Evolutionary conservation across 2,113 vertebrate genomes (phyloP), one percentile per base, ranked within the genome.

Genomic region (Alces alces): DNA sequence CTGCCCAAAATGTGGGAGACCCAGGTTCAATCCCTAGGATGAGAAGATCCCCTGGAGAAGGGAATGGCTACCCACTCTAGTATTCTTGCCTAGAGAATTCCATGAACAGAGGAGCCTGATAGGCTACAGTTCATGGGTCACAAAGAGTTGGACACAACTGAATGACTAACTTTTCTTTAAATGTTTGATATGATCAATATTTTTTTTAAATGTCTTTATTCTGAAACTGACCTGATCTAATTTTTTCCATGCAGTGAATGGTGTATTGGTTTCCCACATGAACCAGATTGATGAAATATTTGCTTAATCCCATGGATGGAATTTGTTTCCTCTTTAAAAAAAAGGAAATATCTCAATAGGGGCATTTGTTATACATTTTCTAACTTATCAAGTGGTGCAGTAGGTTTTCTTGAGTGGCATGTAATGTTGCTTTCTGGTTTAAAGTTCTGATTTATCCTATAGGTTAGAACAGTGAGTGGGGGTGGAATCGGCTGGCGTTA

Each of bases 311-410:
- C 88, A 58, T 30, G 90, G 45, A 84, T 80, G 61, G 91, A 96
- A 96, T 96, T 91, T 97, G 64, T 79, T 96, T 97, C 79, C 70
- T 95, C 64, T 89, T 39, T 5, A 36, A 52, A 55, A 90, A 91
- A 93, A 97, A 94, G 55, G 86, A 96, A 94, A 85, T 66, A 92
- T 91, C 58, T 96, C 96, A 85, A 30, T 33, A 96, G 60, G 52
- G n/a, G 55, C 50, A 96, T 94, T 97, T 97, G 95, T 45, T 79
- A 45, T 73, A 55, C 54, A 90, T 91, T 97, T 96, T 79, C 76
- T 60, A 91, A 86, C 52, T 89, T 80, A 96, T 88, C 85, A 58
- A 82, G 83, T 66, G 45, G 55, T 96, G 28, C 14, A 16, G 83
- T 86, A 85, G 92, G 21, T 83, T 96, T 96, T 91, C 61, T 60